A percentile compares a stretch with the other conserved stretches of the same genome.
Conservation (phyloP, 2,888 invertebrate genomes). For the Nephrotoma guestfalica region DNA sequence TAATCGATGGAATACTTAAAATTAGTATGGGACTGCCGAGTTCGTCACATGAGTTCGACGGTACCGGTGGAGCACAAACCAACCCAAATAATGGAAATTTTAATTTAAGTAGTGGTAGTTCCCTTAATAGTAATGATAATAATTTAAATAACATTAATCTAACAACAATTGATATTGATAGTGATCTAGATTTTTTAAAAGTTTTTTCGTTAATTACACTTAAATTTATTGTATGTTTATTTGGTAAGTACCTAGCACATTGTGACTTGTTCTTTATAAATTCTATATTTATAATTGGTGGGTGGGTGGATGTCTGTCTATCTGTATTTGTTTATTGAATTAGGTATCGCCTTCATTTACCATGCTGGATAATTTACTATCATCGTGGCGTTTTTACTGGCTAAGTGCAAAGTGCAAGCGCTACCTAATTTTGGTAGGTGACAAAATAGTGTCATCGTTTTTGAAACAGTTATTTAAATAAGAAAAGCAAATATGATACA, state of each 20-base stretch:
- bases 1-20: conserved; percentile 83
- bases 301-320: not conserved
- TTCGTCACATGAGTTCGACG: conserved; percentile 18
- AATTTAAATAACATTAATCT: conserved; percentile 2
- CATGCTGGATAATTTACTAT: not conserved
- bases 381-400: not conserved
- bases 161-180: conserved; percentile 23
- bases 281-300: not conserved
- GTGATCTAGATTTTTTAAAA: conserved; percentile 43
- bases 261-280: not conserved
- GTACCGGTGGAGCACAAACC: conserved; percentile 8
- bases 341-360: not conserved
- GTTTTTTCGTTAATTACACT: conserved; percentile 43
- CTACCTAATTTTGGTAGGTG: conserved; percentile 2
- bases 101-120: not conserved
- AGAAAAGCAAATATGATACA: too few species aligned
- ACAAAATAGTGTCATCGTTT: not conserved
- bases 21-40: conserved; percentile 58
- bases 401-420: not conserved
- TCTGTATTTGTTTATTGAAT: not conserved
- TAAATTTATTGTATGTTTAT: conserved; percentile 48
- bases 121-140: not conserved
- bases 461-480: too few species aligned
- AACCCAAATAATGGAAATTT: not conserved
- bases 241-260: conserved; percentile 36